Conservation (phyloP, 2,888 invertebrate species). For the Pseudeuparius sepicola region DNA sequence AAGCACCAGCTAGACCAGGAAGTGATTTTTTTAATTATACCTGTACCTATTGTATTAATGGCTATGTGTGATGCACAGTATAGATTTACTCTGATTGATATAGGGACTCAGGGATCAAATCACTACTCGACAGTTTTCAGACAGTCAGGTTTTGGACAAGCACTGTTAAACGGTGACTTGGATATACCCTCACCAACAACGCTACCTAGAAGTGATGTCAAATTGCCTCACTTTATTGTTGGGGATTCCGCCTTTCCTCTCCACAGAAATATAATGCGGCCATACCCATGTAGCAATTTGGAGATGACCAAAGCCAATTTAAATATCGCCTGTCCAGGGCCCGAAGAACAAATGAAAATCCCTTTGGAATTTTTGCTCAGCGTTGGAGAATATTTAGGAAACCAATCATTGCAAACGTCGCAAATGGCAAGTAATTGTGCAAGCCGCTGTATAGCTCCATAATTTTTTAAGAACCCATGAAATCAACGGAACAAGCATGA, state of each 20-base stretch:
- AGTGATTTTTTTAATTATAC: conserved; percentile 28
- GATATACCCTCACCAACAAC: conserved; percentile 2
- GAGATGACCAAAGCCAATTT: conserved; percentile 6
- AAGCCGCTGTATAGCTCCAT: conserved; percentile 19
- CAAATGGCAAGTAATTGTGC: conserved; percentile 8
- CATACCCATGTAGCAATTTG: conserved; percentile 12
- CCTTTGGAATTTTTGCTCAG: conserved; percentile 6
- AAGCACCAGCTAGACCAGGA: conserved; percentile 25
- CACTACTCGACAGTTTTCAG: conserved; percentile 26
- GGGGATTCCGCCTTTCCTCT: conserved; percentile 18
- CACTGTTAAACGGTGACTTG: conserved; percentile 6
- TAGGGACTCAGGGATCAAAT: conserved; percentile 27
- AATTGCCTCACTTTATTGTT: conserved; percentile 11
- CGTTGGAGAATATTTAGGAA: conserved; percentile 7
- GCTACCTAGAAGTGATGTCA: conserved; percentile 8
- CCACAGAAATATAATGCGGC: conserved; percentile 12
- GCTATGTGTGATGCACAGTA: conserved; percentile 27
- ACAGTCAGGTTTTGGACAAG: conserved; percentile 10
- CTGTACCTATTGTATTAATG: conserved; percentile 22
- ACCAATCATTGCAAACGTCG: conserved; percentile 10
- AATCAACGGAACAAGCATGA: not conserved
- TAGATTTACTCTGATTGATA: conserved; percentile 27
- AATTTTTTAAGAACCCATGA: conserved; percentile 18
- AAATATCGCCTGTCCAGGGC: conserved; percentile 5
- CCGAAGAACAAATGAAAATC: conserved; percentile 7